Percentiles rank a stretch among this genome's conserved stretches.
phyloP scores from a whole-genome alignment of 1,140 invertebrate species.

The Saxidomus purpurata region DNA sequence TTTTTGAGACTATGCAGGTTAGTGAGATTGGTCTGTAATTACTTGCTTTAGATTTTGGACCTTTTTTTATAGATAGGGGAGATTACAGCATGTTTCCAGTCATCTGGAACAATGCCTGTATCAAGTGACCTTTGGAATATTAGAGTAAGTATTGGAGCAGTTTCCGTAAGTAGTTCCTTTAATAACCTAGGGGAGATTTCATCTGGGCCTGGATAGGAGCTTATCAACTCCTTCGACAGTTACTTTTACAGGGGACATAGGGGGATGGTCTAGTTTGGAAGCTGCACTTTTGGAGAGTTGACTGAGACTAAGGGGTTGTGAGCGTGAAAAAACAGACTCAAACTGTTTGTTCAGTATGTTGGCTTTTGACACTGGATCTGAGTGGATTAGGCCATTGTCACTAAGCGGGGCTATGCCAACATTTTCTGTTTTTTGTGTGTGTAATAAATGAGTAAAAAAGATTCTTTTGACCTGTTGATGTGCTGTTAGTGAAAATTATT shows the following conservation, averaged over 20 bases:
- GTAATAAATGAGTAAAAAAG: neutral
- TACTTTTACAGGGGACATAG: neutral
- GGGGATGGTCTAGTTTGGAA: neutral
- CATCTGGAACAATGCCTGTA: constrained; percentile 27
- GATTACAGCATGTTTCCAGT: constrained; percentile 42
- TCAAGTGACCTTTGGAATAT: constrained; percentile 39
- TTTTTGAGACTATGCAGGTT: too few species aligned
- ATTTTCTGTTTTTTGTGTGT: neutral
- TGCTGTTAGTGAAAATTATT: too few species aligned
- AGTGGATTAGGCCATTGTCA: neutral
- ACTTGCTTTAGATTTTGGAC: too few species aligned
- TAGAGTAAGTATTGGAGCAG: constrained; percentile 26
- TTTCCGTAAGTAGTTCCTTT: constrained; percentile 26
- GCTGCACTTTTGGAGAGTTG: neutral
- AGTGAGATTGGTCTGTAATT: too few species aligned
- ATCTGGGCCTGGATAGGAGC: neutral
- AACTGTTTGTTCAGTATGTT: constrained; percentile 9
- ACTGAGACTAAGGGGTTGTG: neutral
- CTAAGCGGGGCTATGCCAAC: neutral
- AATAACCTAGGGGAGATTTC: constrained; percentile 18
- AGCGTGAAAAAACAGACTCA: neutral
- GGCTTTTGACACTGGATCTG: neutral
- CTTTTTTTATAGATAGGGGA: constrained; percentile 56
- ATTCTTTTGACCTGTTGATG: too few species aligned
- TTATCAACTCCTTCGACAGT: neutral